A percentile compares a stretch with the other conserved stretches of the same genome.
These are phyloP conservation scores for Volucella zonaria DNA, from an alignment of 2,888 invertebrate genomes.

Conservation along the genomic window DNA sequence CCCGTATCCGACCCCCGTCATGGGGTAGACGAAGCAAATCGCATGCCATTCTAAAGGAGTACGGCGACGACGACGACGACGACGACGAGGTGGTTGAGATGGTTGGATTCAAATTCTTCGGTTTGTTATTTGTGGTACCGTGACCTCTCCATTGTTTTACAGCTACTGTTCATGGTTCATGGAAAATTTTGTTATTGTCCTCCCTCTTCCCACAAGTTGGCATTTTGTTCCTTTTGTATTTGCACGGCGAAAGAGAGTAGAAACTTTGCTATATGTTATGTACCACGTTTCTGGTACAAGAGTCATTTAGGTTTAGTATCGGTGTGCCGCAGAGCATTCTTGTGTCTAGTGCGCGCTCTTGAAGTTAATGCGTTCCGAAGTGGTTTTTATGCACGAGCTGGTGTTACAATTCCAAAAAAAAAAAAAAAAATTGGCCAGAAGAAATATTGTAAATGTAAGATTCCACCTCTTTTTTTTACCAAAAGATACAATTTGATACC, in stretches of 20 bases:
- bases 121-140: constrained; percentile 49
- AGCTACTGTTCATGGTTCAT: constrained; percentile 60
- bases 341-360: constrained; percentile 6
- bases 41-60: too few relatives aligned
- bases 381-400: constrained; percentile 46
- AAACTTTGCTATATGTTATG: constrained; percentile 17
- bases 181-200: constrained; percentile 56
- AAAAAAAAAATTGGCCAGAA: not conserved
- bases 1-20: too few relatives aligned
- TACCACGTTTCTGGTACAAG: constrained; percentile 45
- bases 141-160: constrained; percentile 50
- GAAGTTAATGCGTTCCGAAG: constrained; percentile 48
- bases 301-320: constrained; percentile 61
- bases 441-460: too few relatives aligned
- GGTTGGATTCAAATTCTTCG: constrained; percentile 44
- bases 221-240: too few relatives aligned
- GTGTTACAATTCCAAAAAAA: constrained; percentile 19
- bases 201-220: not conserved
- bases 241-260: not conserved
- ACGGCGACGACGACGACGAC: not conserved
- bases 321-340: constrained; percentile 30
- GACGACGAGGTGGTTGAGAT: not conserved
- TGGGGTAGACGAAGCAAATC: too few relatives aligned
- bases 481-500: too few relatives aligned
- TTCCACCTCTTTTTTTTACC: too few relatives aligned